Conservation (phyloP, 2,797 vertebrate species). For the Steatocranus sp. region DNA sequence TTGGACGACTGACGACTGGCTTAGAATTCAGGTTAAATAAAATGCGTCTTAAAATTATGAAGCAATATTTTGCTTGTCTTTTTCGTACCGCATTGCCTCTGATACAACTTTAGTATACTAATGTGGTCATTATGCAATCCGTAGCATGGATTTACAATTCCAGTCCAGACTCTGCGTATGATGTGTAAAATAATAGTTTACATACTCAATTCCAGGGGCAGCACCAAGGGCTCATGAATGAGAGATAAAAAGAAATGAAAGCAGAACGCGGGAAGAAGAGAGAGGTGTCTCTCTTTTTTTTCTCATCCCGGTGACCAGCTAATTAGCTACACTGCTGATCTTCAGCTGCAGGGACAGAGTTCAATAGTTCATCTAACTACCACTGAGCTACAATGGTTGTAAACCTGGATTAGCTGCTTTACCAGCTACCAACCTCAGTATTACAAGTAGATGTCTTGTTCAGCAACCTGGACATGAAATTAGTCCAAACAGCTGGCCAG, state of each 20-base stretch:
- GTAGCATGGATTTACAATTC: slow-evolving; percentile 48
- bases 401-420: slow-evolving; percentile 67
- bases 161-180: slow-evolving; percentile 45
- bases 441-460: slow-evolving; percentile 60
- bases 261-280: slow-evolving; percentile 45
- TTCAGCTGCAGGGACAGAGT: slow-evolving; percentile 62
- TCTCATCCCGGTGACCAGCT: slow-evolving; percentile 52
- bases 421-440: slow-evolving; percentile 44
- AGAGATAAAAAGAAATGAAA: slow-evolving; percentile 69
- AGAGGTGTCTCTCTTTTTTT: slow-evolving; percentile 5
- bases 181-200: slow-evolving; percentile 68
- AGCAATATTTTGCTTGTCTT: slow-evolving; percentile 41
- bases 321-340: slow-evolving; percentile 63
- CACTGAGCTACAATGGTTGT: slow-evolving; percentile 59
- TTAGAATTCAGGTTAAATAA: slow-evolving; percentile 23
- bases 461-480: slow-evolving; percentile 46
- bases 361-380: slow-evolving; percentile 69
- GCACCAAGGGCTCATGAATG: slow-evolving; percentile 73
- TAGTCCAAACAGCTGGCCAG: slow-evolving; percentile 29
- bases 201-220: slow-evolving; percentile 72
- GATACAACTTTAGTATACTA: slow-evolving; percentile 59
- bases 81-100: slow-evolving; percentile 33
- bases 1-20: background rate
- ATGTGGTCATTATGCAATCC: slow-evolving; percentile 55
- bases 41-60: slow-evolving; percentile 2